Conservation (phyloP, 2,888 invertebrate species). For the Clostera curtula region DNA sequence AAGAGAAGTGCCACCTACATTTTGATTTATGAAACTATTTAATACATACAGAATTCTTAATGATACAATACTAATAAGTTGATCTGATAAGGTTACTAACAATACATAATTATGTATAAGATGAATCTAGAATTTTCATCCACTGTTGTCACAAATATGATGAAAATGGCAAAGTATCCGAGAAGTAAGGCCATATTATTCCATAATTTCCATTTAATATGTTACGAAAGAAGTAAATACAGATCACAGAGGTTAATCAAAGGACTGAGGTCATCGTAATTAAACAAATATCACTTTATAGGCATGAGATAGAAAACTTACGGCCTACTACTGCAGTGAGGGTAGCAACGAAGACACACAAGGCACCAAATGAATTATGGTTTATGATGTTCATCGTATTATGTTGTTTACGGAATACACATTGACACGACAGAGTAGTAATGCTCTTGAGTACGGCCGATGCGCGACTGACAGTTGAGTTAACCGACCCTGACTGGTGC, state of each 20-base stretch:
- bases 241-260: constrained; percentile 23
- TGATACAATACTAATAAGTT: too few relatives aligned
- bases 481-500: constrained; percentile 40
- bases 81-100: too few relatives aligned
- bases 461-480: constrained; percentile 41
- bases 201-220: too few relatives aligned
- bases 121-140: too few relatives aligned
- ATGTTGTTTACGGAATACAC: constrained; percentile 17
- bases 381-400: constrained; percentile 28
- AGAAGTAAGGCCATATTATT: too few relatives aligned
- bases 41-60: too few relatives aligned
- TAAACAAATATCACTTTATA: constrained; percentile 12
- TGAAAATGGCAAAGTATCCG: too few relatives aligned
- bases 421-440: constrained; percentile 17
- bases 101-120: too few relatives aligned
- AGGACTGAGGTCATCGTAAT: constrained; percentile 27
- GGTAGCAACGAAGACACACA: constrained; percentile 23
- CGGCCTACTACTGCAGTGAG: constrained; percentile 25
- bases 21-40: too few relatives aligned
- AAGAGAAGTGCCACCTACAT: too few relatives aligned
- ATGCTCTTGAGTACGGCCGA: constrained; percentile 34
- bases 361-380: constrained; percentile 18
- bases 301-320: constrained; percentile 27
- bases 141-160: too few relatives aligned
- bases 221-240: too few relatives aligned